These are phyloP conservation scores for Dicerorhinus sumatrensis DNA, from an alignment of 2,113 vertebrate genomes.

Conservation along the genomic window DNA sequence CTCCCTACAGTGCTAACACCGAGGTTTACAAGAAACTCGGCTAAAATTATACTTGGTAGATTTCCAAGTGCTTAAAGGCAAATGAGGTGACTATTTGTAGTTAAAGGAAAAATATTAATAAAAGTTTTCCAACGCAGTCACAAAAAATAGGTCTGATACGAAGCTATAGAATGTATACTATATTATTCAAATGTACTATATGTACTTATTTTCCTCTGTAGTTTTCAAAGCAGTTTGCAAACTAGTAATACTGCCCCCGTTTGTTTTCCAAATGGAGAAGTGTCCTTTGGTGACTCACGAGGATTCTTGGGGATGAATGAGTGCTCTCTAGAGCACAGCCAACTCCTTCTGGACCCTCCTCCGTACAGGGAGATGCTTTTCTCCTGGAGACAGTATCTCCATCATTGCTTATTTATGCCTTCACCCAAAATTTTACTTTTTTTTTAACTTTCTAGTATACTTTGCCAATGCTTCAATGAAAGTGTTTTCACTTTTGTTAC, in stretches of 20 bases:
- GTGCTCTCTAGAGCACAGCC: background rate
- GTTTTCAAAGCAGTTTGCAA: conserved; percentile 9
- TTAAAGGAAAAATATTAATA: conserved; percentile 14
- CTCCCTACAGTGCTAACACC: background rate
- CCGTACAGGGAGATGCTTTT: background rate
- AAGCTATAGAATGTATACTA: background rate
- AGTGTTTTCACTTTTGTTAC: background rate
- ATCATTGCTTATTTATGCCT: background rate
- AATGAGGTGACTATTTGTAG: background rate
- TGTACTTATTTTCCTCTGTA: background rate
- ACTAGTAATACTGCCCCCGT: background rate
- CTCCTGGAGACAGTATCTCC: background rate
- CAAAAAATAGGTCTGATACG: conserved; percentile 8
- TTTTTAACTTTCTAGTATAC: background rate
- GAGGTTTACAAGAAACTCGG: conserved; percentile 1
- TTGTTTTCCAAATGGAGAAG: background rate
- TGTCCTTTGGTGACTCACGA: background rate
- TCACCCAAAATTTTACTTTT: background rate
- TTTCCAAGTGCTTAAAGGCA: background rate
- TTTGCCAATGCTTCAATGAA: background rate
- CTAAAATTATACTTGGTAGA: background rate
- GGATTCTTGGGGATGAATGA: background rate
- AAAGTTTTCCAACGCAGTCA: background rate
- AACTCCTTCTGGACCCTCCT: background rate
- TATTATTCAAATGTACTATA: background rate